Conservation (phyloP, 2,797 vertebrate genomes). For the Graptemys geographica region DNA sequence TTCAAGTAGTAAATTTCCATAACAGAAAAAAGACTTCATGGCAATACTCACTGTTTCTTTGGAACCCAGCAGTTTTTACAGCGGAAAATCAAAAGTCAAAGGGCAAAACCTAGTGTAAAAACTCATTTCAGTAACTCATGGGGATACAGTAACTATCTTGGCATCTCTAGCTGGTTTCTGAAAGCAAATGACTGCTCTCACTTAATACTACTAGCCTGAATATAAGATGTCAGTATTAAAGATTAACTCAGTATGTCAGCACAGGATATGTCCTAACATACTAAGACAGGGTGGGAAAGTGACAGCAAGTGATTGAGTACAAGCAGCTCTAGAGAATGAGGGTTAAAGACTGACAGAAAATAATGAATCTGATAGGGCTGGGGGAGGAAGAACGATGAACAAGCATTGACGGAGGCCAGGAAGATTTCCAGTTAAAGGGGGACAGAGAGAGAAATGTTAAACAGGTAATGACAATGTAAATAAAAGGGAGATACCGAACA, state of each 20-base stretch:
- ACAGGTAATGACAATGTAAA: slow-evolving; percentile 53
- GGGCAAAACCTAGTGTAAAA: background rate
- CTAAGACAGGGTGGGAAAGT: slow-evolving; percentile 23
- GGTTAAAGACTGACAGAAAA: background rate
- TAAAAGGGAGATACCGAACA: slow-evolving; percentile 19
- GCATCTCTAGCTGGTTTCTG: background rate
- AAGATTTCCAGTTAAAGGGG: slow-evolving; percentile 43
- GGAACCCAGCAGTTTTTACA: background rate
- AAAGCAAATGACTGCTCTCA: slow-evolving; percentile 24
- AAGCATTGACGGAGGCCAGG: slow-evolving; percentile 50
- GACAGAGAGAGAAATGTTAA: slow-evolving; percentile 41
- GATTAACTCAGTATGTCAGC: slow-evolving; percentile 16
- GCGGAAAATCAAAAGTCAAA: slow-evolving; percentile 12
- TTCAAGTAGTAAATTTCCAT: background rate
- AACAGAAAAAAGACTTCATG: background rate
- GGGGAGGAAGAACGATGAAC: slow-evolving; percentile 22
- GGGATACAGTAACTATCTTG: background rate
- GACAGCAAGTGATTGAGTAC: slow-evolving; percentile 18
- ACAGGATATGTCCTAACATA: slow-evolving; percentile 4
- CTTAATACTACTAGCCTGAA: background rate
- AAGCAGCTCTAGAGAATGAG: background rate
- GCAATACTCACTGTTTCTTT: background rate
- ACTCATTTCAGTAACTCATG: background rate
- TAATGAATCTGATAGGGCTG: background rate
- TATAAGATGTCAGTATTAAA: background rate